Base-by-base conservation (phyloP, 64 coral and sea anemone species). In the Orbicella faveolata region DNA sequence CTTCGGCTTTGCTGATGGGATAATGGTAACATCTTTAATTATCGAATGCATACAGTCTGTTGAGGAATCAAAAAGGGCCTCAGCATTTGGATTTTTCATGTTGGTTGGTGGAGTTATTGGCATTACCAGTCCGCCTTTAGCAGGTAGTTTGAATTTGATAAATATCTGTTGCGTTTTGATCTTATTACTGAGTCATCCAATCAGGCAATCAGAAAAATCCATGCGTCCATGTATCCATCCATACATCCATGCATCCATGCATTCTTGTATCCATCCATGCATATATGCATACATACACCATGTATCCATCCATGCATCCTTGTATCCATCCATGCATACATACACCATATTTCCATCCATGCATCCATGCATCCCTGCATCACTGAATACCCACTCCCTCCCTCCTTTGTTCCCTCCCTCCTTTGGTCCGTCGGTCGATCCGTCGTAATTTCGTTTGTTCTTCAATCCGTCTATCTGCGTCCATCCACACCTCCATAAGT, bases 1-100 rank as follows among this genome's bases (percentile, higher is more conserved):
- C 4, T 92, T 80, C 44, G 62, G 90, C 61, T 13, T 79, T 15
- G 21, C 55, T 16, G 85, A 80, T 74, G 90, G 90, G 68, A 73
- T 66, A 20, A 76, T 88, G 72, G n/a, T 88, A 18, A 62, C 61
- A 75, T 54, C 52, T 19, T 52, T 52, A 44, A 41, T 84, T 20
- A 72, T 84, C 7, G 82, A 70, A 67, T 69, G 39, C 21, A 6
- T 84, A 37, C 23, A 84, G n/a, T 70, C 82, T 4, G 37, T 84
- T 17, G 63, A 23, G 62, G 37, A 84, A 52, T 70, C 82, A 10
- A 72, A 84, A 52, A n/a, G 34, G 15, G 82, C 63, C 34, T 72
- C 64, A 10, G 20, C 36, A 18, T 69, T 70, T 84, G 82, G 82
- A 25, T 70, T 84, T 72, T 9, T 65, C 6, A 25, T 84, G 65